These are phyloP conservation scores for Pseudanteris insignis DNA, from an alignment of 2,888 invertebrate species.

Conservation along the genomic window DNA sequence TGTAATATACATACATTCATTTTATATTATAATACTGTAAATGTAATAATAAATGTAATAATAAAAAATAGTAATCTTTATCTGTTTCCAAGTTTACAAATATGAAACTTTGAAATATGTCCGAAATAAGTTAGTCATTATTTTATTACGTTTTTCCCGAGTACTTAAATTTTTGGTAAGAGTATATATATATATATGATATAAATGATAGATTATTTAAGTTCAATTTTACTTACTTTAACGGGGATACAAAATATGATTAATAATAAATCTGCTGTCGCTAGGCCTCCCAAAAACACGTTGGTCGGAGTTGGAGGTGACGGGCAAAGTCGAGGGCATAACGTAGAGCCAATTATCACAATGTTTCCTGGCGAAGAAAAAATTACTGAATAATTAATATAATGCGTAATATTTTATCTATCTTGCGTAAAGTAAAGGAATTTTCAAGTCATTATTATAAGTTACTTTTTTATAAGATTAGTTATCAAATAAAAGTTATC, in stretches of 20 bases:
- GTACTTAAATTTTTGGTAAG: background rate
- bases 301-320: slow-evolving; percentile 69
- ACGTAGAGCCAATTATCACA: slow-evolving; percentile 68
- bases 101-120: background rate
- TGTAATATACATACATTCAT: no score
- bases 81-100: background rate
- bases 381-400: background rate
- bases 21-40: no score
- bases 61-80: background rate
- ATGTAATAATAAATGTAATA: no score
- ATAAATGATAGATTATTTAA: no score
- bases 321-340: slow-evolving; percentile 63
- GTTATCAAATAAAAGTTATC: no score
- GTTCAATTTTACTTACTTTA: slow-evolving; percentile 70
- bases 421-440: no score
- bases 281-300: slow-evolving; percentile 75
- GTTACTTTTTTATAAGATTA: no score
- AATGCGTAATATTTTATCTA: background rate
- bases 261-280: slow-evolving; percentile 75
- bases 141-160: background rate
- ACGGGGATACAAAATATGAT: slow-evolving; percentile 77
- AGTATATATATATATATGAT: no score
- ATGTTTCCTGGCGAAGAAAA: slow-evolving; percentile 58
- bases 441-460: no score
- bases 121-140: background rate